Evolutionary conservation across 2,113 vertebrate genomes (phyloP), one percentile per base, ranked within the genome.

Genomic region (Hyperoodon ampullatus): DNA sequence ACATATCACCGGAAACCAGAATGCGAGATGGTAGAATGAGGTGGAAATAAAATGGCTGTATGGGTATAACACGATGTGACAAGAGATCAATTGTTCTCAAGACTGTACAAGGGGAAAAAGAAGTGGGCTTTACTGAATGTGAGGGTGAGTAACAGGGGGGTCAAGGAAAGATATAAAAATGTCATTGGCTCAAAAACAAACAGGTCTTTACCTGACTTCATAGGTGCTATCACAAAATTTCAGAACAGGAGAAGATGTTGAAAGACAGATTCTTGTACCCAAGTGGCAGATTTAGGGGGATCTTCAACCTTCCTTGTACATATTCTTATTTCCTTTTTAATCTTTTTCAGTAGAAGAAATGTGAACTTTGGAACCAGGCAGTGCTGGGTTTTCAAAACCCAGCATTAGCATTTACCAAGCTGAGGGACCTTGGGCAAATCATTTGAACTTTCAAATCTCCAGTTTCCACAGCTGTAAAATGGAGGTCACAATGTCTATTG

Each of bases 41-140:
- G 13, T 19, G 6, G 16, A 71, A 82, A 84, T 53, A 42, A 53
- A 71, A 33, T 8, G 4, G 19, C 16, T 53, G 24, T 50, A 14
- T 18, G 66, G 65, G 6, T 11, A 35, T 8, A 35, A 80, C 4
- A 66, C 0, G 19, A 42, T 39, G 10, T 63, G 72, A 72, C 15
- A 24, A 50, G 18, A 78, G 44, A 63, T 72, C 4, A 58, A 33
- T 9, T 87, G 58, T 75, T 70, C 21, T n/a, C 13, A 61, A 78
- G 53, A 66, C 44, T 94, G 90, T 80, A 70, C 10, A 61, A 84
- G 2, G 21, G 30, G 0, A 78, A 72, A 83, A 72, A 92, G 74
- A 85, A 96, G 88, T 81, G 39, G 21, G 1, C 8, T 95, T 95
- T 93, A 77, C 1, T 74, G 30, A 81, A 60, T 77, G 10, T 60